Evolutionary conservation across 2,113 vertebrate species (phyloP).

Genomic region (Narcine bancroftii): DNA sequence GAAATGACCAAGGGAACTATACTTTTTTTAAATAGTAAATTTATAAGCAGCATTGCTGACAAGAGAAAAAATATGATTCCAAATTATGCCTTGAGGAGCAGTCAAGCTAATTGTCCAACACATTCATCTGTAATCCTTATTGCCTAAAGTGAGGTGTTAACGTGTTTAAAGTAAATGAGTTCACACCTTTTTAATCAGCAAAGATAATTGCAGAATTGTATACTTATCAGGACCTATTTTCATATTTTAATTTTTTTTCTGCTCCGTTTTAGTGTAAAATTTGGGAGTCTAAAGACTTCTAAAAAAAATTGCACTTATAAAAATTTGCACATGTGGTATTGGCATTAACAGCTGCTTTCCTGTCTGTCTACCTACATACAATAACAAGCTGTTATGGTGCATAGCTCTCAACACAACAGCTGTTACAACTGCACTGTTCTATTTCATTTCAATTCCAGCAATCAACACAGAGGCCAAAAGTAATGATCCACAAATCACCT

Average conservation of each 20-base stretch:
- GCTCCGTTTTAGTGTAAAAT: background rate
- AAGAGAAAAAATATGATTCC: background rate
- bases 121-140: background rate
- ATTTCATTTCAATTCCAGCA: slow-evolving; percentile 5
- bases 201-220: background rate
- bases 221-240: background rate
- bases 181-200: background rate
- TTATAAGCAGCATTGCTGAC: background rate
- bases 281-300: background rate
- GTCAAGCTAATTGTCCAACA: background rate
- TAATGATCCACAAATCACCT: background rate
- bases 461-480: background rate
- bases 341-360: slow-evolving; percentile 17
- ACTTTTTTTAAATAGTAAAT: background rate
- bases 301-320: background rate
- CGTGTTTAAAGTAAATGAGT: slow-evolving; percentile 7
- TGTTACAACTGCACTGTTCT: slow-evolving; percentile 8
- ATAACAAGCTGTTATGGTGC: slow-evolving; percentile 14
- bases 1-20: slow-evolving; percentile 55
- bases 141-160: background rate
- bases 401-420: background rate
- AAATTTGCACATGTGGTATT: background rate
- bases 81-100: background rate
- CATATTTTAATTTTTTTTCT: background rate
- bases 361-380: background rate